Base-by-base conservation (phyloP, 1,140 invertebrate genomes). In the Microvelia longipes region DNA sequence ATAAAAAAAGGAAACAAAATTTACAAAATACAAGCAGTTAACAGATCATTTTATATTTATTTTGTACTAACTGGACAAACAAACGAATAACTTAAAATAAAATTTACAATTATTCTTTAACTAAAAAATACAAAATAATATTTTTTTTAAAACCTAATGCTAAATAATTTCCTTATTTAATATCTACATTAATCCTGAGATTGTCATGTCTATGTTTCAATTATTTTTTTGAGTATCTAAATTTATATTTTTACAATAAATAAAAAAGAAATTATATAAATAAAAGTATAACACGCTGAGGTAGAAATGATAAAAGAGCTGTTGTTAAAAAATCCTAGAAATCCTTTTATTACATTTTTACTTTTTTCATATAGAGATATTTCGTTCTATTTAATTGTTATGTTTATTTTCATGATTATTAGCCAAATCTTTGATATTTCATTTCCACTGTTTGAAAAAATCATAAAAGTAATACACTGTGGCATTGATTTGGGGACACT, bases 231-330 rank as follows among this genome's bases (percentile, higher is more conserved):
- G 65, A 71, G 65, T 65, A 71, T 71, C 29, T 64, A 69, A 69
- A 68, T 71, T 14, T 67, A 35, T 30, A 30, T 66, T 19, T 60
- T n/a, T 71, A 69, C 68, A 67, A 71, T 63, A 67, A 68, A 71
- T 63, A 69, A 67, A 69, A 60, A 67, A 29, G 65, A 15, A 68
- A 64, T 27, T 29, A 67, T 35, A 68, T 29, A 60, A 67, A 68
- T 65, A 65, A 66, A 66, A 24, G 24, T 35, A 65, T 35, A 68
- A 67, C 35, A 60, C 30, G 62, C 70, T 72, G 71, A 72, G 71
- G 71, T 72, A 72, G 71, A 69, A 67, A 66, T 15, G 61, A 69
- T 68, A 66, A 69, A 72, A 67, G 66, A 28, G 28, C 24, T 71
- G 24, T 71, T 50, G 50, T 28, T 28, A 66, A 30, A 62, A 30